Evolutionary conservation across 2,888 invertebrate species (phyloP), one percentile per base, ranked within the genome.

Genomic region (Acanthosepion pharaonis): DNA sequence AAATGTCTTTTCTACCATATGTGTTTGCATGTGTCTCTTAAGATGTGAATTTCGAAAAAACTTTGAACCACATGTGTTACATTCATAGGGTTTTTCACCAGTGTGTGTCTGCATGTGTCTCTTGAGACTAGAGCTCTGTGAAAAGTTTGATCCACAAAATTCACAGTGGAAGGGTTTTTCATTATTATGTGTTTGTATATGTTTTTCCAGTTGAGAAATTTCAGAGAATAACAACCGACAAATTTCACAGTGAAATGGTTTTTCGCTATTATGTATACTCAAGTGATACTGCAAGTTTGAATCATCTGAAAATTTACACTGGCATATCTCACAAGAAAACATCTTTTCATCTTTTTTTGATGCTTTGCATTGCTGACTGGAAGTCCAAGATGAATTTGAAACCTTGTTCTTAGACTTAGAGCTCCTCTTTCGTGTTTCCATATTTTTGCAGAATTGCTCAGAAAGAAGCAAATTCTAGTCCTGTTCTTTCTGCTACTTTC

Each of bases 71-170:
- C 92, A 92, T 3, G 49, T 49, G 8, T 92, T 48, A 48, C 92
- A 92, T n/a, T 33, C 48, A 20, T 48, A 93, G 4, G 94, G 94
- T 51, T 94, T 94, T n/a, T 64, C 91, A 8, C 92, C 93, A n/a
- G 64, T 94, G 92, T 94, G 94, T 28, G 78, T 78, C 49, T 78
- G 92, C 55, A 78, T 92, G 59, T 94, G 94, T 48, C 51, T 94
- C 49, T 94, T 92, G 25, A 94, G 91, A 9, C 91, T 91, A 23
- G 91, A 91, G 4, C 53, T 55, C 42, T 91, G 91, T 53, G 91
- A 91, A 59, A 91, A 94, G 28, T 53, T 55, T 28, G 91, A 91
- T 25, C 33, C 91, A 53, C 94, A 94, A 51, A 91, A 91, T 91
- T 91, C 59, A 53, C 51, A 53, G 42, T 91, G 51, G 28, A 91